Percentiles rank a stretch among this genome's conserved stretches.
Evolutionary conservation across 2,113 vertebrate species (phyloP).

Genomic region (Tamias sibiricus): DNA sequence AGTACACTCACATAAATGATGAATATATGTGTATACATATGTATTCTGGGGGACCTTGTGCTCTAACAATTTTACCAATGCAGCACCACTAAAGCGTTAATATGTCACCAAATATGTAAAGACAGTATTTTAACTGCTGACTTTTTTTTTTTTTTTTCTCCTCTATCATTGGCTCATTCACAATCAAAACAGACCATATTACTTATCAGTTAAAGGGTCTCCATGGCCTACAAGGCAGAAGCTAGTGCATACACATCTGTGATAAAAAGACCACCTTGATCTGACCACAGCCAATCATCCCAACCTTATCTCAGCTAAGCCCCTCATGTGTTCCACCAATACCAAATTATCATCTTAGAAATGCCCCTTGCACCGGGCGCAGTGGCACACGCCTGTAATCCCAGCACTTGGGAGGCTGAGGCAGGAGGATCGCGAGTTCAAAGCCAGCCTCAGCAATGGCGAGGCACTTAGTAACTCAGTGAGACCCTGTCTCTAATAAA

Average conservation of each 20-base stretch:
- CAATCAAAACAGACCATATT: not conserved
- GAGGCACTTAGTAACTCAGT: no score
- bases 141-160: not conserved
- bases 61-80: not conserved
- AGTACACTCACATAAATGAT: not conserved
- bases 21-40: accelerated
- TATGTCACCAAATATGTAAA: not conserved
- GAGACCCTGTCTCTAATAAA: no score
- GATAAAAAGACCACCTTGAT: not conserved
- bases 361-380: no score
- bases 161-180: not conserved
- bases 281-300: not conserved
- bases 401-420: no score
- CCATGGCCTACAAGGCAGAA: not conserved
- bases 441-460: no score
- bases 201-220: not conserved
- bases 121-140: not conserved
- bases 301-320: not conserved
- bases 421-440: no score
- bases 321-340: not conserved
- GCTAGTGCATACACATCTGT: not conserved
- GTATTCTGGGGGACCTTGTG: not conserved
- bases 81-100: not conserved
- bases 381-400: no score
- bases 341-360: not conserved